Evolutionary conservation across 1,140 invertebrate genomes (phyloP).

Genomic region (Eubasilissa regina): DNA sequence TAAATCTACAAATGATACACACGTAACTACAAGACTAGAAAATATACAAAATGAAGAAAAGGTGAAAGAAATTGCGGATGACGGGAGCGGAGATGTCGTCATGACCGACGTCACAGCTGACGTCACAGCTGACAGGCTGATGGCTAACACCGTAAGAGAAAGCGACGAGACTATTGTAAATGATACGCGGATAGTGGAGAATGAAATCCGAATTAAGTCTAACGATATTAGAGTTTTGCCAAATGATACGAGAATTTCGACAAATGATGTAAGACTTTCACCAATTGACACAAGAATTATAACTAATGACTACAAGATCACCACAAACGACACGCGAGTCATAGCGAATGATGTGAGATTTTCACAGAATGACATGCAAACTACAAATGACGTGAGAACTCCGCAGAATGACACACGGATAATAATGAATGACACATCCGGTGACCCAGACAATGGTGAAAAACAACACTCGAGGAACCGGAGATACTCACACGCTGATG

Average conservation of each 20-base stretch:
- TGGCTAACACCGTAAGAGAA: neutral
- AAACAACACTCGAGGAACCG: constrained; percentile 29
- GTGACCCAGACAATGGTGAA: neutral
- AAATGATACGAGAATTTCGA: neutral
- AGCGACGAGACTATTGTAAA: neutral
- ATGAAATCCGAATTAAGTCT: neutral
- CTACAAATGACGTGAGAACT: no score
- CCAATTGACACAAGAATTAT: neutral
- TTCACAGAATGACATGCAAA: constrained; percentile 42
- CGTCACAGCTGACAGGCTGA: no score
- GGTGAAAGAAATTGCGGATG: neutral
- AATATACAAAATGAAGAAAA: neutral
- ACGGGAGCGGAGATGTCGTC: no score
- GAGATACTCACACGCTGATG: constrained; percentile 38
- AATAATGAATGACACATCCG: constrained; percentile 9
- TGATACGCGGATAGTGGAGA: neutral
- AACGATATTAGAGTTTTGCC: neutral
- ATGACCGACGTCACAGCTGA: no score
- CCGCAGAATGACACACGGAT: no score
- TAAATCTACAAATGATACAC: no score
- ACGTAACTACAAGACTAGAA: neutral
- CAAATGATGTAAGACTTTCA: neutral
- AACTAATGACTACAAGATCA: constrained; percentile 3
- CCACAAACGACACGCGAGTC: neutral
- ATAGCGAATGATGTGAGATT: neutral